Evolutionary conservation across 30 jellyfish, hydroid and myxozoan species (phyloP), one percentile per base, ranked within the genome.

Genomic region (Euphysa ruthae): DNA sequence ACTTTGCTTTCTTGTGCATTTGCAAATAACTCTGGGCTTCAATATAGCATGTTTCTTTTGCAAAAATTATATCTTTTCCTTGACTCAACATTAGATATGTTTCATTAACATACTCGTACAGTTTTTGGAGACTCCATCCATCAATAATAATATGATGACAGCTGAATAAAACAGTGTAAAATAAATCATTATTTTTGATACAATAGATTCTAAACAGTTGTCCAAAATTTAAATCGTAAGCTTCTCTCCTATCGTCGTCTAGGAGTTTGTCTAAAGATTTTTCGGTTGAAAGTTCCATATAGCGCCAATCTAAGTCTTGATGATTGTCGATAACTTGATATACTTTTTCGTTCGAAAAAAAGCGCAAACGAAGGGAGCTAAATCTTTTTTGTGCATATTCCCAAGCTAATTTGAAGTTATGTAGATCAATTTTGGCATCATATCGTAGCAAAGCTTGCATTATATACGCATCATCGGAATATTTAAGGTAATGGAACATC

Each of bases 21-120:
- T 38, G 52, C n/a, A 38, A 38, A 38, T 38, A 38, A n/a, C n/a
- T n/a, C 52, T 38, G 52, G n/a, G 52, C 52, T 38, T 38, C 52
- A 8, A 38, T 38, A 38, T 38, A 38, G 12, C 14, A 12, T 12
- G 52, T 38, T 8, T 38, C 52, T 8, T 38, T 38, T 38, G 52
- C 52, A 38, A 38, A 38, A 8, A 38, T n/a, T 8, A 38, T 38
- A 38, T 12, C 52, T 38, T 38, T n/a, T 38, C 52, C 52, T 12
- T 38, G 52, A 12, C 14, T 38, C n/a, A 38, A 38, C 52, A 8
- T 38, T 38, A 38, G n/a, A 38, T 38, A 38, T n/a, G 52, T 38
- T 38, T 38, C 52, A n/a, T 38, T 38, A 8, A 38, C 52, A 38
- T 8, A 38, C 12, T n/a, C n/a, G 52, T 38, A 38, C 14, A 38